These are phyloP conservation scores for Hemistola chrysoprasaria DNA, from an alignment of 2,888 invertebrate species.

Conservation along the genomic window DNA sequence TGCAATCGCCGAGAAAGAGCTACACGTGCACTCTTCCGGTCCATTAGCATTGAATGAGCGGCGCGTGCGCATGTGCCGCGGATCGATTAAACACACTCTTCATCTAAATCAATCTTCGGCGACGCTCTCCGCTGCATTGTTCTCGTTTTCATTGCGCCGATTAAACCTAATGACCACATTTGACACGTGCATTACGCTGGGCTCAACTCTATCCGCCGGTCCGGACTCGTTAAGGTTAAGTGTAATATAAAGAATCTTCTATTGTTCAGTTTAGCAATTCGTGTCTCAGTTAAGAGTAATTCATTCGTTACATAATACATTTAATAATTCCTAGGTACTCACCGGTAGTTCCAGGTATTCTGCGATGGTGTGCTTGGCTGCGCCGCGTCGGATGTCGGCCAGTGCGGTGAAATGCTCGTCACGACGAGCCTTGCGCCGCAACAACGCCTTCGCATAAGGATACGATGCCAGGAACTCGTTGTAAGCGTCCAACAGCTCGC, in stretches of 20 bases:
- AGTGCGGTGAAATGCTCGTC: slow-evolving; percentile 87
- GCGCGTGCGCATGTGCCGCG: slow-evolving; percentile 61
- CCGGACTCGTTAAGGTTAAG: slow-evolving; percentile 55
- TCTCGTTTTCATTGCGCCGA: slow-evolving; percentile 60
- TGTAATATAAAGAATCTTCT: slow-evolving; percentile 51
- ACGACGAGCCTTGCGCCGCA: slow-evolving; percentile 83
- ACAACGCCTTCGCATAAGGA: slow-evolving; percentile 81
- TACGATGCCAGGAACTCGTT: slow-evolving; percentile 85
- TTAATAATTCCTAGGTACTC: slow-evolving; percentile 74
- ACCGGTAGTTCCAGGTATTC: slow-evolving; percentile 87
- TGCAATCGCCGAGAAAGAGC: slow-evolving; percentile 64
- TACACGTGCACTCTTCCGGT: slow-evolving; percentile 69
- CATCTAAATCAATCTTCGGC: slow-evolving; percentile 68
- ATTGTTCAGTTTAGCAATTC: slow-evolving; percentile 43
- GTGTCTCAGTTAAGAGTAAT: slow-evolving; percentile 32
- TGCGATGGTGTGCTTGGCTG: slow-evolving; percentile 84
- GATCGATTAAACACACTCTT: slow-evolving; percentile 61
- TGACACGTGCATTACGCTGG: slow-evolving; percentile 59
- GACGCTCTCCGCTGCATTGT: slow-evolving; percentile 57
- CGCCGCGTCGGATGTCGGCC: slow-evolving; percentile 84
- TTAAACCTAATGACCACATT: slow-evolving; percentile 70
- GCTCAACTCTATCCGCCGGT: slow-evolving; percentile 30
- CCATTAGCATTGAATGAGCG: slow-evolving; percentile 79
- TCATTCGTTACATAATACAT: too few relatives aligned
- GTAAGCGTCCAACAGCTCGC: slow-evolving; percentile 85